A percentile compares a stretch with the other conserved stretches of the same genome.
Conservation (phyloP, 1,140 invertebrate genomes). For the Drosophila lacteicornis region DNA sequence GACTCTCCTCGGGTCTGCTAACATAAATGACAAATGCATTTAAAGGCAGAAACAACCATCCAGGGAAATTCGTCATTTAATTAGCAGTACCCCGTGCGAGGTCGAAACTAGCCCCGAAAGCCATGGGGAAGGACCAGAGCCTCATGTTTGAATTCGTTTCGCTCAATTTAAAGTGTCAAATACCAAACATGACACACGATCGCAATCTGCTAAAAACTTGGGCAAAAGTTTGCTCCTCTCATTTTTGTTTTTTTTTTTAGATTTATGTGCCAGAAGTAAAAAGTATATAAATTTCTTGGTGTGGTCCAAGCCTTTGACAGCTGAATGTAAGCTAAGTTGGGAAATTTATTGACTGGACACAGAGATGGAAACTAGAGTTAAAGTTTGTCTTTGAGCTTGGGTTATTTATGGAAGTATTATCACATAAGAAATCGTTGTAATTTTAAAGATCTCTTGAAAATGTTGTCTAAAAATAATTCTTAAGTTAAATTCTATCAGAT, state of each 20-base stretch:
- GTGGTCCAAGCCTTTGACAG: constrained; percentile 67
- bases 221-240: constrained; percentile 38
- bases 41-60: constrained; percentile 38
- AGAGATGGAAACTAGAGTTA: constrained; percentile 7
- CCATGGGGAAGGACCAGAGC: constrained; percentile 13
- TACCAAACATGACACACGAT: constrained; percentile 73
- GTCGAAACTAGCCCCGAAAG: constrained; percentile 12
- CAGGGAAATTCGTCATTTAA: constrained; percentile 66
- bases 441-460: background rate
- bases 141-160: constrained; percentile 67
- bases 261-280: constrained; percentile 71
- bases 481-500: too few relatives aligned
- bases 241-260: constrained; percentile 3
- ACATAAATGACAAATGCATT: constrained; percentile 72
- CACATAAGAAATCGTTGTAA: background rate
- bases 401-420: constrained; percentile 16
- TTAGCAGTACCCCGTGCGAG: constrained; percentile 34
- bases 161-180: constrained; percentile 75
- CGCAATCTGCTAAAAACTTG: constrained; percentile 55
- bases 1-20: constrained; percentile 32
- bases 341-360: constrained; percentile 43
- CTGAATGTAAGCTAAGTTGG: constrained; percentile 51
- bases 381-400: constrained; percentile 4
- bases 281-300: constrained; percentile 72
- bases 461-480: background rate